Evolutionary conservation across 2,113 vertebrate genomes (phyloP), one percentile per base, ranked within the genome.

Genomic region (Anseranas semipalmata): DNA sequence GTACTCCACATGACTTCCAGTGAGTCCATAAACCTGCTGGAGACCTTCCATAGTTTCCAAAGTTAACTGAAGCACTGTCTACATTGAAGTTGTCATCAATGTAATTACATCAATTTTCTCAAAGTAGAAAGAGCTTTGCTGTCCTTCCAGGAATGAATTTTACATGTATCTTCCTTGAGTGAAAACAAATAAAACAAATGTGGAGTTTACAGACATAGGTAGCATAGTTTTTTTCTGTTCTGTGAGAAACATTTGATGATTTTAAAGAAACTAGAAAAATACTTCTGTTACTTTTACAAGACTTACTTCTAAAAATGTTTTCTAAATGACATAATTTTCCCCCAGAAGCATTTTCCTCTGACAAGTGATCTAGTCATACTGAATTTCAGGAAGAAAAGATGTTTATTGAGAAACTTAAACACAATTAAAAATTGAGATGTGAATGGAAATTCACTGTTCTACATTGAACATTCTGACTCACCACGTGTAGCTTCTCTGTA

Each of bases 391-490:
- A 65, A 87, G 73, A 59, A 78, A 84, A 74, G 12, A 72, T 60
- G 25, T 63, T 93, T 89, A 84, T 32, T 73, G 60, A 62, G 45
- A 92, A 85, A 84, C 55, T 74, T n/a, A 90, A 43, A 60, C 27
- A 76, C 22, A 96, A 88, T 92, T 96, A 81, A 92, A 94, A 92
- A 58, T 41, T 12, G 70, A 89, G 14, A 78, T 58, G 24, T 78
- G 73, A 93, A 71, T 78, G 30, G 39, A 81, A 94, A 85, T 65
- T 82, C 35, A 50, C 35, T 78, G 27, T 55, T 90, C 10, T 20
- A 14, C 48, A 10, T 60, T 66, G 50, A 52, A 52, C 24, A 52
- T 62, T 91, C 35, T 95, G 53, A 82, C 45, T 95, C 70, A 70
- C 15, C 32, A 39, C 13, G 39, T 45, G 45, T 33, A 39, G 12